Base-by-base conservation (phyloP, 2,113 vertebrate species). In the Agapornis roseicollis region DNA sequence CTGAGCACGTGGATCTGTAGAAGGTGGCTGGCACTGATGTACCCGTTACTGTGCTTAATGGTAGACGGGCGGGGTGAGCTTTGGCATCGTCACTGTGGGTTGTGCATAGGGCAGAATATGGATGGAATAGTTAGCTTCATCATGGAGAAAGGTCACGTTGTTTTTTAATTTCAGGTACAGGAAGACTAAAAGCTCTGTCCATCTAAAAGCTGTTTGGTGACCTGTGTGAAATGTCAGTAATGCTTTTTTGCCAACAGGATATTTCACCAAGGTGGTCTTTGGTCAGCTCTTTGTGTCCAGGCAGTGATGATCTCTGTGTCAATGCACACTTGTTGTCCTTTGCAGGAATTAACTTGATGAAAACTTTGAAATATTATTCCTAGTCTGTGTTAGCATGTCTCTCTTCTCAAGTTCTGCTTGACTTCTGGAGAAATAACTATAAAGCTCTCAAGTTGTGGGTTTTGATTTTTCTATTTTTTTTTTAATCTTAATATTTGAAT, bases 11-110 rank as follows among this genome's bases (percentile, higher is more conserved):
- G n/a, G n/a, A n/a, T n/a, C n/a, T n/a, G n/a, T 13, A 58, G 35
- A 25, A 60, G 63, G 84, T 24, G 84, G 6, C 44, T 16, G 60
- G 1, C 37, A 3, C 23, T 8, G 76, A 3, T 7, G 41, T 39
- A 16, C 53, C 49, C 39, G n/a, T 52, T 60, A 1, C n/a, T 5
- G 42, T 10, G 33, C 69, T 13, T 5, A 4, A 13, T 9, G 41
- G 41, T 24, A 15, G 47, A 1, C 58, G 8, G 60, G 7, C 17
- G 58, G 49, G 17, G 9, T 72, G 81, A 29, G 16, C 8, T 70
- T 56, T 14, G 55, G 25, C 9, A 0, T 25, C 1, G 2, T 3
- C 35, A 11, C 25, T 27, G 17, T 14, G 56, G 11, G 17, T 35
- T 68, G 15, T 76, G 61, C 20, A 0, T 13, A 22, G 28, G 37